A percentile compares a stretch with the other conserved stretches of the same genome.
Evolutionary conservation across 2,888 invertebrate species (phyloP).

Genomic region (Eupithecia inturbata): DNA sequence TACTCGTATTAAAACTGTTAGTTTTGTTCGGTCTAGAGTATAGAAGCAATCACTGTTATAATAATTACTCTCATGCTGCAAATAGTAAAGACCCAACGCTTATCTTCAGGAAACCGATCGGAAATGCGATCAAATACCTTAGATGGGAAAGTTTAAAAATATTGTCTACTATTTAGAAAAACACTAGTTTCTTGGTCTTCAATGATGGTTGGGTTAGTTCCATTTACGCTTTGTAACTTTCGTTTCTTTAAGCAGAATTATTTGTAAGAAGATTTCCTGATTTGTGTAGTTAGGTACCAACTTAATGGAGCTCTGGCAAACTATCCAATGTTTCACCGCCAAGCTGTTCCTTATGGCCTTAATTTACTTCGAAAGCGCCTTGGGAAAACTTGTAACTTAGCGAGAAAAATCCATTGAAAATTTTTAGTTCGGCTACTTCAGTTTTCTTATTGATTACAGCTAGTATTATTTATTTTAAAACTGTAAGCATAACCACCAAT

Average conservation of each 20-base stretch:
- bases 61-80: not conserved
- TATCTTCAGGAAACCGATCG: not conserved
- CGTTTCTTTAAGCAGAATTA: not conserved
- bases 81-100: not conserved
- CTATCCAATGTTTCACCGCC: conserved; percentile 2
- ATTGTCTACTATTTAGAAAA: not conserved
- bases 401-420: conserved; percentile 5
- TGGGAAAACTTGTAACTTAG: conserved; percentile 9
- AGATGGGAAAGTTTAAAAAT: not conserved
- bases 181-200: not conserved
- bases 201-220: not conserved
- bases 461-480: not conserved
- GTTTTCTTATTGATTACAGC: not conserved
- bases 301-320: not conserved
- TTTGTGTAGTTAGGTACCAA: not conserved
- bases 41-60: not conserved
- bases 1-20: too few relatives aligned
- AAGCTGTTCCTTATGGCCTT: conserved; percentile 3
- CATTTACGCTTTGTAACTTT: not conserved
- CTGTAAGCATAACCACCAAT: too few relatives aligned
- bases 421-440: conserved; percentile 6
- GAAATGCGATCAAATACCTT: not conserved
- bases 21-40: too few relatives aligned
- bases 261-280: not conserved
- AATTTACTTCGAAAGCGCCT: conserved; percentile 13